These are phyloP conservation scores for Artemisiospiza belli DNA, from an alignment of 2,113 vertebrate species.

Conservation along the genomic window DNA sequence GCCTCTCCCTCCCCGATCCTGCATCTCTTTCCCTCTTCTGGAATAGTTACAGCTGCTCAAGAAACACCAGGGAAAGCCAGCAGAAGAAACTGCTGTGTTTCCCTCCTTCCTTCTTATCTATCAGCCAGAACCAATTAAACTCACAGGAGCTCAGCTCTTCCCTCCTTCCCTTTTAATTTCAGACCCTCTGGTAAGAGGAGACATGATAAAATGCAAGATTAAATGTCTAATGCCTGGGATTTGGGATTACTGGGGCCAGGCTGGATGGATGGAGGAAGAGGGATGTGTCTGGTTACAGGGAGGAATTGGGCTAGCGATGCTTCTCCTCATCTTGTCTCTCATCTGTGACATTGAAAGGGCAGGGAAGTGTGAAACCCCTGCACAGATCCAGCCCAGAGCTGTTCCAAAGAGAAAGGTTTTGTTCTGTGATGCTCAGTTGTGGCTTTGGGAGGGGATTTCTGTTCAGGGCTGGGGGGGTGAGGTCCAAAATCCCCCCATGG, in stretches of 20 bases:
- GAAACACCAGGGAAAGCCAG: neutral
- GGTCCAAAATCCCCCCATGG: neutral
- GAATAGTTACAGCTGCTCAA: neutral
- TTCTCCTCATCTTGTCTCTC: neutral
- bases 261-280: neutral
- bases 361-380: neutral
- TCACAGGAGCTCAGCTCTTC: neutral
- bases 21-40: neutral
- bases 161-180: constrained; percentile 32
- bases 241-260: neutral
- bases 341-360: fast-evolving
- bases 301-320: neutral
- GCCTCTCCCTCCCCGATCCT: neutral
- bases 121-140: neutral
- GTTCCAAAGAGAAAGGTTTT: neutral
- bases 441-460: neutral
- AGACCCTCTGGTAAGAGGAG: neutral
- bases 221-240: constrained; percentile 40
- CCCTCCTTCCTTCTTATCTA: neutral
- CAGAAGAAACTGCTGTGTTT: neutral
- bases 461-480: neutral
- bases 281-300: neutral
- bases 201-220: constrained; percentile 34
- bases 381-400: neutral
- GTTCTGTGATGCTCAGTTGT: fast-evolving